Conservation (phyloP, 1,140 invertebrate species). For the Drosophila sp. region DNA sequence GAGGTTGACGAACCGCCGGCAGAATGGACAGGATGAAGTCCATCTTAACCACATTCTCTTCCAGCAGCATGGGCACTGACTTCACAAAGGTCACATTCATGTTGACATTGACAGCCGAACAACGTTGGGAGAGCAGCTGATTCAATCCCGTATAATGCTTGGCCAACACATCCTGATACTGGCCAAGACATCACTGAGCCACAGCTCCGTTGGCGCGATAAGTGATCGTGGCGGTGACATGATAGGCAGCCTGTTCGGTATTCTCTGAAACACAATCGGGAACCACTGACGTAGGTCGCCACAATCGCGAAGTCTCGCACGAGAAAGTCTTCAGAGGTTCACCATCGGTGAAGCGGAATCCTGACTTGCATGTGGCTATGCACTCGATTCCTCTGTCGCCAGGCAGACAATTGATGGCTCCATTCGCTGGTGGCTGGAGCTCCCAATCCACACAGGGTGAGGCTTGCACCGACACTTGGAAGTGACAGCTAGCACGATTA, state of each 20-base stretch:
- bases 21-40: constrained; percentile 94
- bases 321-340: constrained; percentile 93
- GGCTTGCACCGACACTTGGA: constrained; percentile 96
- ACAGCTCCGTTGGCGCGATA: constrained; percentile 96
- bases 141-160: constrained; percentile 93
- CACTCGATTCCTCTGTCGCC: constrained; percentile 92
- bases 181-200: constrained; percentile 90
- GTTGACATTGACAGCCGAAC: constrained; percentile 96
- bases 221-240: constrained; percentile 93
- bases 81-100: constrained; percentile 96
- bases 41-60: constrained; percentile 94
- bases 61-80: constrained; percentile 89
- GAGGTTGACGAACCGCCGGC: constrained; percentile 93
- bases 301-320: constrained; percentile 90
- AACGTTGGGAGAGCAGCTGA: constrained; percentile 92
- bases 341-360: constrained; percentile 96
- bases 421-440: constrained; percentile 93
- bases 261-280: constrained; percentile 97
- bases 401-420: constrained; percentile 93
- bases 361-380: constrained; percentile 95
- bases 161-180: constrained; percentile 93
- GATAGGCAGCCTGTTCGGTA: constrained; percentile 96
- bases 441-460: constrained; percentile 98
- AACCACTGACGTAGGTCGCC: constrained; percentile 93
- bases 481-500: constrained; percentile 95